Evolutionary conservation across 2,888 invertebrate genomes (phyloP), one percentile per base, ranked within the genome.

Genomic region (Drosophila pseudotakahashii): DNA sequence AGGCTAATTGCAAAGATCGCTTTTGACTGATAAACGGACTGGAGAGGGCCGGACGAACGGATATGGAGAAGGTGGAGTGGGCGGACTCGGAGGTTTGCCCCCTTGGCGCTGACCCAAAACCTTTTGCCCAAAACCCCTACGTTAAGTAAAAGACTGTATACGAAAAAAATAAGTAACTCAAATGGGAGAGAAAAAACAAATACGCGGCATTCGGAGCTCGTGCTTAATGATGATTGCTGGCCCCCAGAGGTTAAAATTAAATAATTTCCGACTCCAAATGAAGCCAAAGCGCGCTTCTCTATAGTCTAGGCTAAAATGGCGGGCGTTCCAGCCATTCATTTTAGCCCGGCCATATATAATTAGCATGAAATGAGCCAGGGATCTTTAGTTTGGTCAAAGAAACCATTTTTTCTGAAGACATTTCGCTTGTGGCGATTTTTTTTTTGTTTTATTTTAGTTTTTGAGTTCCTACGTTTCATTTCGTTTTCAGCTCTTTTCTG

Each of bases 1-100:
- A 89, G 89, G 88, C 89, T 89, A 89, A 88, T 88, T 90, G 84
- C 84, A 85, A 84, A 85, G 84, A 85, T 85, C 83, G 89, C 89
- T 88, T 86, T 88, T 80, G 75, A 78, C 80, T 80, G 84, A 85
- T 85, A 89, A 89, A 88, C 79, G 75, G 73, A 81, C 61, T 44
- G 51, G 36, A 47, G 63, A 52, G 61, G 44, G 76, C 41, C 37
- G 53, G 42, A 48, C 26, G 53, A 45, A 48, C 26, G 11, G 47
- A 23, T 48, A 42, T 48, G 36, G 53, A 47, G 59, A 57, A 53
- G 71, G 58, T 47, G 58, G 64, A 45, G 41, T 51, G 47, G 44
- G 64, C 51, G 66, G 61, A 45, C 54, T 51, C 19, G 14, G 34
- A 53, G 68, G 51, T 51, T 79, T 77, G 72, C 70, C 78, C 84